phyloP scores from a whole-genome alignment of 2,113 vertebrate species.

The Ophiodon elongatus region DNA sequence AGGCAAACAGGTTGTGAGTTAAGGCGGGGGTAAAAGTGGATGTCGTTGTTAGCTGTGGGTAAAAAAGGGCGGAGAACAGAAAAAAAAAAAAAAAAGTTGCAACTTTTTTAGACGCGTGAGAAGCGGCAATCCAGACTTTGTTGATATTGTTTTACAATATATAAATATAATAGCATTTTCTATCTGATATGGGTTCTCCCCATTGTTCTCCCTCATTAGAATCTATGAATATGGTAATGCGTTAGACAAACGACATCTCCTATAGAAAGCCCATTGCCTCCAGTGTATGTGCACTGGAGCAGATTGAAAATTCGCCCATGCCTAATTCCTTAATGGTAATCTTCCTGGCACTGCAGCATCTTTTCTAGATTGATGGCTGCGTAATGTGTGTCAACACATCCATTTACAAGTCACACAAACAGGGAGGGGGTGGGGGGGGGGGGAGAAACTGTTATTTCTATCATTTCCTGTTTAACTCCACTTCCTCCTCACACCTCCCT shows the following conservation, averaged over 20 bases:
- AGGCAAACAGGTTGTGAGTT: not conserved
- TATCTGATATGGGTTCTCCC: not conserved
- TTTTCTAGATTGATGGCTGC: not conserved
- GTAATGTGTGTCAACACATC: not conserved
- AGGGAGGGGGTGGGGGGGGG: too few relatives aligned
- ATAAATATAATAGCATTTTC: not conserved
- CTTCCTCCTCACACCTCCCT: conserved; percentile 1
- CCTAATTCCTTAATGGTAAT: not conserved
- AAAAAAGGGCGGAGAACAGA: not conserved
- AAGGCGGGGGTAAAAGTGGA: conserved; percentile 11
- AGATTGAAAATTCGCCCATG: not conserved
- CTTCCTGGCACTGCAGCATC: not conserved
- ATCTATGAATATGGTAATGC: not conserved
- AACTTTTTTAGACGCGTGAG: not conserved
- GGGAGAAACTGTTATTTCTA: conserved; percentile 10
- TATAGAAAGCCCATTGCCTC: not conserved
- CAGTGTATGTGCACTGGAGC: not conserved
- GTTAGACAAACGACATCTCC: not conserved
- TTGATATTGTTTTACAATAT: not conserved
- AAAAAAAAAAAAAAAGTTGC: too few relatives aligned
- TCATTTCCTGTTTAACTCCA: not conserved
- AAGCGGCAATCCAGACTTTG: not conserved
- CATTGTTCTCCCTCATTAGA: not conserved
- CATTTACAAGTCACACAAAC: not conserved
- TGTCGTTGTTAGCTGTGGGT: not conserved